Evolutionary conservation across 2,888 invertebrate species (phyloP).

Genomic region (Himalopsyche japonica): DNA sequence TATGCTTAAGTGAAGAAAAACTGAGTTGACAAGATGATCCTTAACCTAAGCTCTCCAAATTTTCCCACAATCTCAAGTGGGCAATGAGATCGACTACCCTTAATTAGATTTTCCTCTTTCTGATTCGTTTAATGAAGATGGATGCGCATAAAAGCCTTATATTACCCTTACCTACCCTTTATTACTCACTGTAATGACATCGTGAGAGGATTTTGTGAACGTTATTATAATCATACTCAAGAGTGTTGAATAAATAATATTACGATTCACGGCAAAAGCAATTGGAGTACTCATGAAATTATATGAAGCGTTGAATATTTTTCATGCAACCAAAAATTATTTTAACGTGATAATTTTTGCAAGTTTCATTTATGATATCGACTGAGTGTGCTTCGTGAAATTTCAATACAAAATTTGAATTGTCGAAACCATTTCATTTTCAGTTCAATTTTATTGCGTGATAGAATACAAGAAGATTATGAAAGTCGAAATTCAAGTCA

Average conservation of each 20-base stretch:
- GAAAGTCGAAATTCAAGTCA: no score
- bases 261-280: neutral
- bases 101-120: neutral
- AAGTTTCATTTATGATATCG: no score
- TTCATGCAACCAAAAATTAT: no score
- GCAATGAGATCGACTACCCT: neutral
- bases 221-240: neutral
- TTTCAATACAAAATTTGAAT: no score
- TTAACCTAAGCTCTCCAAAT: neutral
- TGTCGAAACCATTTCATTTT: no score
- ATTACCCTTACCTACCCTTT: neutral
- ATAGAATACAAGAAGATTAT: no score
- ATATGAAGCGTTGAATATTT: no score
- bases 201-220: neutral
- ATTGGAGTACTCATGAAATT: neutral
- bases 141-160: neutral
- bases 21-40: neutral
- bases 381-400: no score
- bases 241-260: neutral
- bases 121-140: constrained; percentile 7
- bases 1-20: neutral
- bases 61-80: neutral
- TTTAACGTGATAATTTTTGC: no score
- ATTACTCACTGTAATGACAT: neutral
- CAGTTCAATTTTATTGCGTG: no score